phyloP scores from a whole-genome alignment of 37 sponge, comb jelly and placozoan species.

The Aplysina aerophoba region DNA sequence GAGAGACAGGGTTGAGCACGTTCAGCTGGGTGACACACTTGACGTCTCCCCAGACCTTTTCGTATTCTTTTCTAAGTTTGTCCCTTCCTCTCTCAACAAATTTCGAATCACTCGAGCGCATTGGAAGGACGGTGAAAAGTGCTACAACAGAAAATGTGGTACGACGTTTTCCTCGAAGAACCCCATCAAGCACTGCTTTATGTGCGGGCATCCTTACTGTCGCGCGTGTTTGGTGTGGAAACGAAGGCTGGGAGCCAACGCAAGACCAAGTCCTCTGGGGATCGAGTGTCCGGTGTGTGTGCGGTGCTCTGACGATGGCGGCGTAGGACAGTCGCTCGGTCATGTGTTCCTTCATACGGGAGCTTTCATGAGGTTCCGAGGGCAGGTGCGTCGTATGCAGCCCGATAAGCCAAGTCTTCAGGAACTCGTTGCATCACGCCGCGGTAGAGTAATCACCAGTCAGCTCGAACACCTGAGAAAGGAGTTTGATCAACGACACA shows the following conservation, averaged over 20 bases:
- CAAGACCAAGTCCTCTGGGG: slow-evolving; percentile 53
- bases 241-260: slow-evolving; percentile 48
- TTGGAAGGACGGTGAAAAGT: slow-evolving; percentile 46
- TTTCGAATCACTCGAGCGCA: slow-evolving; percentile 8
- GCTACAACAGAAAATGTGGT: slow-evolving; percentile 38
- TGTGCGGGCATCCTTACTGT: slow-evolving; percentile 67
- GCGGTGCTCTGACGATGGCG: slow-evolving; percentile 33
- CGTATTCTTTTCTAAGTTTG: too few species aligned
- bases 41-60: too few species aligned
- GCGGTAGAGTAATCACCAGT: background rate
- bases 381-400: background rate
- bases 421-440: background rate
- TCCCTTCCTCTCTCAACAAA: too few species aligned
- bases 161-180: slow-evolving; percentile 10
- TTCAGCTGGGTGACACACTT: too few species aligned
- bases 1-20: too few species aligned
- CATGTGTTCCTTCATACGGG: background rate
- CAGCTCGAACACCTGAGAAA: background rate
- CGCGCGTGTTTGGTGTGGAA: slow-evolving; percentile 35
- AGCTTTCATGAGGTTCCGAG: slow-evolving; percentile 17
- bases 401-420: background rate
- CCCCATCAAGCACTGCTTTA: slow-evolving; percentile 33
- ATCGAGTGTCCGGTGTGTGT: slow-evolving; percentile 41
- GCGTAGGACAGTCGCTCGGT: background rate
- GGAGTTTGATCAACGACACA: background rate